Percentiles rank a stretch among this genome's conserved stretches.
These are phyloP conservation scores for Amia ocellicauda DNA, from an alignment of 2,113 vertebrate species.

Conservation along the genomic window DNA sequence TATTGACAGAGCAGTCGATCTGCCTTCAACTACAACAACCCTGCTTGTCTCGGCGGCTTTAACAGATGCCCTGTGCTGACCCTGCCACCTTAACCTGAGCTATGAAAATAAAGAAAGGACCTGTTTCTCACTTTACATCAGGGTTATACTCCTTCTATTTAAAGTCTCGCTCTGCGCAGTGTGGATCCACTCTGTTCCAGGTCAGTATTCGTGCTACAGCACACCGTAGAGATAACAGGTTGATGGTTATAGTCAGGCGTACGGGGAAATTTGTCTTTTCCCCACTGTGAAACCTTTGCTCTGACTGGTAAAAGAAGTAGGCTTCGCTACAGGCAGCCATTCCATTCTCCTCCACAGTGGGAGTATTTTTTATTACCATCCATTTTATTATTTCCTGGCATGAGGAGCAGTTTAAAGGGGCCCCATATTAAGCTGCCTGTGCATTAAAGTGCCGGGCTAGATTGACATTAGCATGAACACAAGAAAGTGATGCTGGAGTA, in stretches of 20 bases:
- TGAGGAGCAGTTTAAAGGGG: too few relatives aligned
- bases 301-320: constrained; percentile 26
- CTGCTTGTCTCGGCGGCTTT: not conserved
- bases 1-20: constrained; percentile 16
- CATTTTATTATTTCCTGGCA: too few relatives aligned
- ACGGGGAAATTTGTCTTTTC: constrained; percentile 15
- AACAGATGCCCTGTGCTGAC: constrained; percentile 7
- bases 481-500: too few relatives aligned
- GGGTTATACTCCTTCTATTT: constrained; percentile 19
- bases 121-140: constrained; percentile 26
- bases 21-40: not conserved
- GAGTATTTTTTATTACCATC: too few relatives aligned
- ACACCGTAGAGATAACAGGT: constrained; percentile 2
- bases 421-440: too few relatives aligned
- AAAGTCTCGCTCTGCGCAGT: constrained; percentile 29
- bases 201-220: constrained; percentile 47
- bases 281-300: constrained; percentile 22
- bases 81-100: constrained; percentile 3
- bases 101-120: constrained; percentile 2
- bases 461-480: too few relatives aligned
- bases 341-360: constrained; percentile 14
- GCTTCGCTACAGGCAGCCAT: not conserved
- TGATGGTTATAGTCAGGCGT: constrained; percentile 7
- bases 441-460: too few relatives aligned
- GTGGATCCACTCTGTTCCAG: constrained; percentile 48